Evolutionary conservation across 1,140 invertebrate species (phyloP), one percentile per base, ranked within the genome.

Genomic region (Mercenaria mercenaria): DNA sequence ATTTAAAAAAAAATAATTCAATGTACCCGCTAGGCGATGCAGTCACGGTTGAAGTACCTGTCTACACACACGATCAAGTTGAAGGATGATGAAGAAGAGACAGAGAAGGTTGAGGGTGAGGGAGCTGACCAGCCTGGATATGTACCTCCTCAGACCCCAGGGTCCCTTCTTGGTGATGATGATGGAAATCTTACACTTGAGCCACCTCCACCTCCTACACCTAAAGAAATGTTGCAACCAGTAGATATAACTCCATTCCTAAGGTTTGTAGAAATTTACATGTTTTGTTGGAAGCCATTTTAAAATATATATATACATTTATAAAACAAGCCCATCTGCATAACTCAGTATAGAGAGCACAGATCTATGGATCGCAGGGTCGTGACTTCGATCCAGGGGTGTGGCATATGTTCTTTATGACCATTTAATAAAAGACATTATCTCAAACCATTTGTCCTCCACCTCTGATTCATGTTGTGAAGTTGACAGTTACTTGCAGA

Each of bases 21-120:
- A n/a, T n/a, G n/a, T 41, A 41, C 64, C 11, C 29, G 90, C 0
- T 84, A 95, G 95, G 96, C 96, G 15, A 79, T 95, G 88, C 95
- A 95, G 91, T 94, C 95, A 8, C 88, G 96, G 34, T 90, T 95
- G 52, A 93, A 94, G 82, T 96, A 96, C 79, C 92, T 96, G n/a
- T 94, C 92, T 81, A 92, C 92, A 13, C 94, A 96, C 88, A 92
- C 93, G 20, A 92, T 95, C 81, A 95, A 95, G 72, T 67, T 94
- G 26, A 90, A 90, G 15, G 93, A 92, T 20, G 90, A 85, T n/a
- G 92, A 92, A 29, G 87, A 74, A 15, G 91, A 88, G 34, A 91
- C 85, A 18, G 93, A 93, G 47, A 92, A 91, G 67, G 37, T 82
- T 10, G 83, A 91, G 29, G 90, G 85, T n/a, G 92, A 93, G 72